A percentile compares a stretch with the other conserved stretches of the same genome.
phyloP scores from a whole-genome alignment of 1,140 invertebrate species.

The Anastatus disparis region DNA sequence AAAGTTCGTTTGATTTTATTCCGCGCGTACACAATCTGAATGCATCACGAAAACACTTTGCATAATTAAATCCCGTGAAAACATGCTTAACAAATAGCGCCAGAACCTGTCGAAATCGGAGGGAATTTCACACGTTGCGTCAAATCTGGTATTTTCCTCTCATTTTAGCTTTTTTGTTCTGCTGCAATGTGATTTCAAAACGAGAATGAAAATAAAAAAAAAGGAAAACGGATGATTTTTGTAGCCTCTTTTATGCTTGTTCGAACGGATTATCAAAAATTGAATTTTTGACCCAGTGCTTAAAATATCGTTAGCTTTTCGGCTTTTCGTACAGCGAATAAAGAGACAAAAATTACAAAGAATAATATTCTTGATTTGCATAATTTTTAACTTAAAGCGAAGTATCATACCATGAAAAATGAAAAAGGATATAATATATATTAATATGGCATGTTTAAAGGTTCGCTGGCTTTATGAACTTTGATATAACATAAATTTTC shows the following conservation, averaged over 20 bases:
- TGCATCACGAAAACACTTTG: conserved; percentile 8
- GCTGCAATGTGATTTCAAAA: too few species aligned
- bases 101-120: background rate
- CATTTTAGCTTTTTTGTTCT: too few species aligned
- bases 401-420: background rate
- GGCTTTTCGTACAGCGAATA: too few species aligned
- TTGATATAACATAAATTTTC: conserved; percentile 19
- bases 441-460: background rate
- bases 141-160: too few species aligned
- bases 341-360: background rate
- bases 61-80: conserved; percentile 24
- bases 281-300: background rate
- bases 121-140: too few species aligned
- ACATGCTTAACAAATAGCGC: conserved; percentile 15
- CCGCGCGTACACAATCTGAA: background rate
- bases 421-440: conserved; percentile 2
- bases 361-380: background rate
- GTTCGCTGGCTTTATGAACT: conserved; percentile 18
- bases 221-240: too few species aligned
- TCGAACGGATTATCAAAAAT: background rate
- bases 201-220: too few species aligned
- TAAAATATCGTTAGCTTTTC: background rate
- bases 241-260: background rate
- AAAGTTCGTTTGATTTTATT: background rate
- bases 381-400: background rate